Base-by-base conservation (phyloP, 2,797 vertebrate genomes). In the Carcharodon carcharias region DNA sequence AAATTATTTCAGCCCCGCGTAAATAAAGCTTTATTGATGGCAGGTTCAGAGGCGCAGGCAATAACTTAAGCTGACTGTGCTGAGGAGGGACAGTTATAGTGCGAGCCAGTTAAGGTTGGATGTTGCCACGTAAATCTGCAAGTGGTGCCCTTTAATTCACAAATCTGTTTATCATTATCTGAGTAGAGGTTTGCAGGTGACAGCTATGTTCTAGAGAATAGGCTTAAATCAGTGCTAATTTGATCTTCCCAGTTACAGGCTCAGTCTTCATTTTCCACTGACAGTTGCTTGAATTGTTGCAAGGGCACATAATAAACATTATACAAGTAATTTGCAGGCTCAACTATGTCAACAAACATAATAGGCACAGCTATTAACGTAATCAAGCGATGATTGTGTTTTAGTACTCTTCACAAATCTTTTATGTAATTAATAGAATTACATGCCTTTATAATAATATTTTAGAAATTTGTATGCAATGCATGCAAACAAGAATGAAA, bases 301-400 rank as follows among this genome's bases (percentile, higher is more conserved):
- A 23, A 95, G 94, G 28, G 94, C 12, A 31, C 94, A 95, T 77
- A 95, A 95, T 95, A 95, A 95, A 95, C 94, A 77, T 95, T 73
- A 71, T 77, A 95, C 94, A 95, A 95, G 94, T 71, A 95, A 95
- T 95, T 95, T 95, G 69, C 94, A 95, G 69, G 50, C 67, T 35
- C 67, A 95, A 95, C n/a, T 95, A 95, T 95, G 69, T 95, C 94
- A 95, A 95, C 94, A 95, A 95, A 95, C 94, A 95, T 95, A 95
- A 95, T 95, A 95, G 94, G 65, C 94, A 95, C 56, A 56, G 67
- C 94, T 95, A 95, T 95, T 95, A 95, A 95, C 65, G 94, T 95
- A 95, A 95, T 95, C 94, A 95, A 71, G 67, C 50, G 31, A 73
- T 95, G 50, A 95, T 95, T 95, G 94, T 95, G 54, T 95, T 95